A percentile compares a stretch with the other conserved stretches of the same genome.
These are phyloP conservation scores for Philopotamus ludificatus DNA, from an alignment of 1,140 invertebrate species.

Conservation along the genomic window DNA sequence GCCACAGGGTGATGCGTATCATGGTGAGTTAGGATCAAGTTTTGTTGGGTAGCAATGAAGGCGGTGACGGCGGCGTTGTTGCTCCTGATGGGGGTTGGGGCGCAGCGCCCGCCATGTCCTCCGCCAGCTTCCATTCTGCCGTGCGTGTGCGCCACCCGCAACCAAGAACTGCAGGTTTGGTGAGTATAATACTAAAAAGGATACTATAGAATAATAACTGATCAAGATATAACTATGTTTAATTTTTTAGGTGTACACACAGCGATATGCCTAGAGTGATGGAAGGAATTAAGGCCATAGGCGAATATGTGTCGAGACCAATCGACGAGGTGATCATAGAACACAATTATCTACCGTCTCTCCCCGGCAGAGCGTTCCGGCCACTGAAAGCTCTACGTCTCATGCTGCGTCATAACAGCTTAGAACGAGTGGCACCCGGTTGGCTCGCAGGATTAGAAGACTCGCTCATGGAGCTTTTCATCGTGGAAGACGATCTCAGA, in stretches of 20 bases:
- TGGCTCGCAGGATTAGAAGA: slow-evolving; percentile 77
- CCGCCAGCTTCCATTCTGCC: slow-evolving; percentile 54
- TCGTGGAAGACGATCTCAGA: slow-evolving; percentile 78
- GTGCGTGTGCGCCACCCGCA: slow-evolving; percentile 50
- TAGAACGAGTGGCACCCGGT: slow-evolving; percentile 77
- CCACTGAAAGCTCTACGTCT: slow-evolving; percentile 71
- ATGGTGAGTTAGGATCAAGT: too few relatives aligned
- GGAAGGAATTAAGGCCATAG: slow-evolving; percentile 69
- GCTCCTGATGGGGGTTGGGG: slow-evolving; percentile 3
- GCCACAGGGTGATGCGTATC: too few relatives aligned
- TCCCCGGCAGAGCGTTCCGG: slow-evolving; percentile 76
- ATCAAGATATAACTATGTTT: slow-evolving; percentile 14
- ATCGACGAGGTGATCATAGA: slow-evolving; percentile 84
- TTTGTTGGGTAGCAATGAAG: too few relatives aligned
- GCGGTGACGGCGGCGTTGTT: slow-evolving; percentile 17
- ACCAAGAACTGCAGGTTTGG: slow-evolving; percentile 53
- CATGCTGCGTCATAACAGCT: slow-evolving; percentile 78
- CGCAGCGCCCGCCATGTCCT: slow-evolving; percentile 47
- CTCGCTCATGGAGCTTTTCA: slow-evolving; percentile 75
- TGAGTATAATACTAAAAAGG: slow-evolving; percentile 37
- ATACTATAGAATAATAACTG: background rate
- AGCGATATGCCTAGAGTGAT: slow-evolving; percentile 75
- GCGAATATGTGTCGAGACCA: slow-evolving; percentile 64
- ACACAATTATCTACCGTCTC: slow-evolving; percentile 77
- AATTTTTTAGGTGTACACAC: slow-evolving; percentile 74